These are phyloP conservation scores for Odontocolon sp. DNA, from an alignment of 2,888 invertebrate genomes.

Conservation along the genomic window DNA sequence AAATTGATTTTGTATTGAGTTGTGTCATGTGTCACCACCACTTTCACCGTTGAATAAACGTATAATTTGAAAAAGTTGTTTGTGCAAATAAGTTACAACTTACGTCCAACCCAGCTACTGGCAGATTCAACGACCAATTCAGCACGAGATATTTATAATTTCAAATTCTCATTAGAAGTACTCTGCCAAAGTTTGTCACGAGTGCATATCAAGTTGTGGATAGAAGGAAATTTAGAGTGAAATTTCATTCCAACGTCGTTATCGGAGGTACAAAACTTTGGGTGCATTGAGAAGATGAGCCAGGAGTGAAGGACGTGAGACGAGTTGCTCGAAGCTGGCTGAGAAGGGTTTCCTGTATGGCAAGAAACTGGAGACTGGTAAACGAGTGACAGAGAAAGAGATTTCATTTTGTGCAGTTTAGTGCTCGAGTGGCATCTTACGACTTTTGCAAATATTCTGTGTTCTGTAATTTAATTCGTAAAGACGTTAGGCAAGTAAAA, in stretches of 20 bases:
- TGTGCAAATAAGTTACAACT: constrained; percentile 20
- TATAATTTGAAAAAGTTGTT: neutral
- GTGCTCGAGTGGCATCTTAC: neutral
- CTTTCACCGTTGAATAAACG: constrained; percentile 9
- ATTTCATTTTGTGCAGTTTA: constrained; percentile 10
- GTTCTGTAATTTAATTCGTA: constrained; percentile 7
- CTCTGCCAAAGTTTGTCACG: constrained; percentile 1
- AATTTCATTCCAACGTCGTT: constrained; percentile 16
- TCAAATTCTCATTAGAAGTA: constrained; percentile 37
- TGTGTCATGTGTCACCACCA: too few relatives aligned
- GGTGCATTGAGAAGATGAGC: neutral
- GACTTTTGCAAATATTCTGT: neutral
- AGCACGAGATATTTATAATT: constrained; percentile 30
- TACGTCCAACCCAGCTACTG: neutral
- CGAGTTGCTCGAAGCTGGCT: neutral
- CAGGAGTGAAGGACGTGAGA: neutral
- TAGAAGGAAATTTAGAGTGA: constrained; percentile 3
- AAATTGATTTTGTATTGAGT: too few relatives aligned
- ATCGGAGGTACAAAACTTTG: constrained; percentile 11
- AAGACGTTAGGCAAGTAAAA: neutral
- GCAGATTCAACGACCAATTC: neutral
- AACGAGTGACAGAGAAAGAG: constrained; percentile 3
- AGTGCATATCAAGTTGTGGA: constrained; percentile 12
- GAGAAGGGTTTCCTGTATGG: neutral
- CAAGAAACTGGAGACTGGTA: neutral